These are phyloP conservation scores for Xylocopa sonorina DNA, from an alignment of 1,140 invertebrate genomes.

Conservation along the genomic window DNA sequence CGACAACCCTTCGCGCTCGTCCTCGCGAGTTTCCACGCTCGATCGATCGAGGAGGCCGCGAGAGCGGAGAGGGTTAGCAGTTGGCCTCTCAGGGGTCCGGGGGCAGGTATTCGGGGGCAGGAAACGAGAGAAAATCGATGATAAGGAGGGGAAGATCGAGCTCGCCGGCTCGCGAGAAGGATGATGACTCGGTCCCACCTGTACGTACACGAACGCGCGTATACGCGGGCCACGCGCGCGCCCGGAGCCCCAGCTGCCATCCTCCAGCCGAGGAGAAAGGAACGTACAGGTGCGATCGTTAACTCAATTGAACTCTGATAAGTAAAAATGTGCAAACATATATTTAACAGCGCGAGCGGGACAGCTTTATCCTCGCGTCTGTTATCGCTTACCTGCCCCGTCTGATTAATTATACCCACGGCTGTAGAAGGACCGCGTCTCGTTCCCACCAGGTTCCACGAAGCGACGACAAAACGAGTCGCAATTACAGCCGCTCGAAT, in stretches of 20 bases:
- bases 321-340: constrained; percentile 49
- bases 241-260: constrained; percentile 57
- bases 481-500: too few relatives aligned
- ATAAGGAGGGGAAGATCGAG: constrained; percentile 13
- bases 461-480: neutral
- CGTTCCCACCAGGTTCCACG: neutral
- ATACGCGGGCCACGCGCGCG: constrained; percentile 32
- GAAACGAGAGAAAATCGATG: constrained; percentile 37
- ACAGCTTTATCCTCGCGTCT: constrained; percentile 15
- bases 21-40: too few relatives aligned
- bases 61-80: too few relatives aligned
- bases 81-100: too few relatives aligned
- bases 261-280: constrained; percentile 63
- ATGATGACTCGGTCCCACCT: constrained; percentile 58
- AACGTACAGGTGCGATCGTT: constrained; percentile 68
- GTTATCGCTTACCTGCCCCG: neutral
- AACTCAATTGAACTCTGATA: constrained; percentile 66
- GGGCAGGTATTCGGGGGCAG: neutral
- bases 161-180: constrained; percentile 20
- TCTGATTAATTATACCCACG: neutral
- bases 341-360: constrained; percentile 1
- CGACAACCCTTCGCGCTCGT: too few relatives aligned
- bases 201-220: constrained; percentile 47
- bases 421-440: neutral
- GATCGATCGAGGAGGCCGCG: too few relatives aligned